Evolutionary conservation across 2,797 vertebrate species (phyloP), one percentile per base, ranked within the genome.

Genomic region (Chloroceryle inda): DNA sequence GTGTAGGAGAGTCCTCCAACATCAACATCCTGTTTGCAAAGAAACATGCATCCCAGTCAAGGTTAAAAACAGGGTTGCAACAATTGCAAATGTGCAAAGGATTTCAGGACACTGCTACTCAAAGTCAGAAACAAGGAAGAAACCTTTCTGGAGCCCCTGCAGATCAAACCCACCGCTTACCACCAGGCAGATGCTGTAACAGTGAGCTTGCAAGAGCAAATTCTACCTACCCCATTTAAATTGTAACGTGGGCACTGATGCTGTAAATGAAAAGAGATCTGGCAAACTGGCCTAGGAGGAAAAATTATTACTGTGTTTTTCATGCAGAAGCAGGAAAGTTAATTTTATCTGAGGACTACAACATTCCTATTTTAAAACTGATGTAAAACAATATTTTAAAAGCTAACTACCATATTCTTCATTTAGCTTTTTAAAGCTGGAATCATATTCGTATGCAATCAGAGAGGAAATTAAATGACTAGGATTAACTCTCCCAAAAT

Each of bases 21-120:
- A 31, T 99, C 99, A n/a, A 99, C 44, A 47, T 99, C 99, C 99
- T 99, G 94, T 66, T 42, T 79, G 29, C 33, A 93, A 82, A 86
- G 91, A 69, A 74, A 95, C 5, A 95, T 1, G 62, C 6, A 38
- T 8, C 24, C 12, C 37, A 24, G 38, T 5, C 37, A 31, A 55
- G 59, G 13, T 42, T 49, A 13, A 44, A 24, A 77, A 24, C 33
- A 45, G 63, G 33, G 23, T 67, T 63, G 84, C 10, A 45, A 20
- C 33, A 22, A 13, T 9, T 31, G 9, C 2, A 37, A 42, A 29
- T 0, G 27, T 14, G 58, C 45, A 10, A 44, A 26, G 10, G 27
- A 8, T 21, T 16, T 19, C 11, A 9, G 63, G 10, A 49, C 16
- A 38, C 50, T 47, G 14, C 14, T 17, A 9, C 29, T 11, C 56